Conservation (phyloP, 2,888 invertebrate genomes). For the Pterostichus niger region DNA sequence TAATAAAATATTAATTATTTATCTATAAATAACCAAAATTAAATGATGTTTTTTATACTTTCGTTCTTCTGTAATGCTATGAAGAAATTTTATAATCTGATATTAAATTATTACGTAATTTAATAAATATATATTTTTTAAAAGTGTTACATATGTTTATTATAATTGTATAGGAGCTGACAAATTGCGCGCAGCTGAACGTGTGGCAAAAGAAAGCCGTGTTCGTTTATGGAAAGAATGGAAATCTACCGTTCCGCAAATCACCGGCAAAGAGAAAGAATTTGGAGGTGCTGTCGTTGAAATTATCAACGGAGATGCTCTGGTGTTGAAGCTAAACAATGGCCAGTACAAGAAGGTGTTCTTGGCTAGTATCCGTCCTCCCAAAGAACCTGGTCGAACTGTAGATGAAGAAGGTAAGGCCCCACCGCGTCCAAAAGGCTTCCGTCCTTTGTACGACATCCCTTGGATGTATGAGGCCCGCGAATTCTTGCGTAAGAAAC, state of each 20-base stretch:
- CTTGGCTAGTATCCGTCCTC: constrained; percentile 96
- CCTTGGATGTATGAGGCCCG: constrained; percentile 99
- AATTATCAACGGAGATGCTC: constrained; percentile 95
- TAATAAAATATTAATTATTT: constrained; percentile 70
- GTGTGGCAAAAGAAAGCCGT: constrained; percentile 91
- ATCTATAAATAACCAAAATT: constrained; percentile 69
- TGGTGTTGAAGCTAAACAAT: constrained; percentile 90
- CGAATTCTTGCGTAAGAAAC: constrained; percentile 96
- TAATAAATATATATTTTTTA: constrained; percentile 44
- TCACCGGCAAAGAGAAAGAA: constrained; percentile 89
- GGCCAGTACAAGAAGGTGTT: constrained; percentile 94
- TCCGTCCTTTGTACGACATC: constrained; percentile 96
- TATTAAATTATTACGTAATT: neutral
- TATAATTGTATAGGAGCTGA: constrained; percentile 81
- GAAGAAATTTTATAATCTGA: constrained; percentile 56
- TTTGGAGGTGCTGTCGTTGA: constrained; percentile 92
- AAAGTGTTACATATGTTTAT: constrained; percentile 70
- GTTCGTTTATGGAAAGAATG: constrained; percentile 96
- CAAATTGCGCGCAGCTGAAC: constrained; percentile 90
- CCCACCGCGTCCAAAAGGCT: constrained; percentile 85
- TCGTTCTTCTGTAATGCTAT: constrained; percentile 70
- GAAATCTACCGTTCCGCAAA: constrained; percentile 85
- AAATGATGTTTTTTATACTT: constrained; percentile 38
- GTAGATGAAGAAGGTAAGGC: constrained; percentile 84
- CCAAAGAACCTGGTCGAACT: constrained; percentile 83